Percentiles rank a stretch among this genome's conserved stretches.
phyloP scores from a whole-genome alignment of 2,113 vertebrate genomes.

The Cichladusa arquata region DNA sequence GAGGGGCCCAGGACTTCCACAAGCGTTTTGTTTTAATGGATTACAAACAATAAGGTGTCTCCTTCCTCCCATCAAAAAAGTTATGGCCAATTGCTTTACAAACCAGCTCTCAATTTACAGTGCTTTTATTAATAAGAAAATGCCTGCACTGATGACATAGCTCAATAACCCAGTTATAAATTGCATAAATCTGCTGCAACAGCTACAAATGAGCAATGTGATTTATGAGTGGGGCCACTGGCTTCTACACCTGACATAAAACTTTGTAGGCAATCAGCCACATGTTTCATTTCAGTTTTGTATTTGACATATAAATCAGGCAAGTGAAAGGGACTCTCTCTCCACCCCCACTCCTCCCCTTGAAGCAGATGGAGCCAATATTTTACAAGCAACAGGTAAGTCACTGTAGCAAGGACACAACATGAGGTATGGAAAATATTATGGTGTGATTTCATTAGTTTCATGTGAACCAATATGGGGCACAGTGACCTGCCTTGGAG shows the following conservation, averaged over 20 bases:
- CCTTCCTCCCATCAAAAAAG: not conserved
- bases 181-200: not conserved
- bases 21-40: not conserved
- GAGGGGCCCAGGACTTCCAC: not conserved
- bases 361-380: not conserved
- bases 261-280: conserved; percentile 50
- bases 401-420: conserved; percentile 14
- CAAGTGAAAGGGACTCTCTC: not conserved
- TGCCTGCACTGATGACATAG: not conserved
- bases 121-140: conserved; percentile 14
- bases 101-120: not conserved
- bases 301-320: conserved; percentile 58
- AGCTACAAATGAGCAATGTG: not conserved
- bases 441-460: not conserved
- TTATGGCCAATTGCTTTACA: not conserved
- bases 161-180: conserved; percentile 36
- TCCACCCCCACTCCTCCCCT: not conserved
- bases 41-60: not conserved
- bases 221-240: conserved; percentile 39
- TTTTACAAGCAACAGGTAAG: conserved; percentile 24
- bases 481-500: not conserved
- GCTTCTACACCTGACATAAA: conserved; percentile 63
- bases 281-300: conserved; percentile 57
- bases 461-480: not conserved
- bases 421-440: conserved; percentile 42